phyloP scores from a whole-genome alignment of 2,888 invertebrate species.

The Leucophenga maculata region DNA sequence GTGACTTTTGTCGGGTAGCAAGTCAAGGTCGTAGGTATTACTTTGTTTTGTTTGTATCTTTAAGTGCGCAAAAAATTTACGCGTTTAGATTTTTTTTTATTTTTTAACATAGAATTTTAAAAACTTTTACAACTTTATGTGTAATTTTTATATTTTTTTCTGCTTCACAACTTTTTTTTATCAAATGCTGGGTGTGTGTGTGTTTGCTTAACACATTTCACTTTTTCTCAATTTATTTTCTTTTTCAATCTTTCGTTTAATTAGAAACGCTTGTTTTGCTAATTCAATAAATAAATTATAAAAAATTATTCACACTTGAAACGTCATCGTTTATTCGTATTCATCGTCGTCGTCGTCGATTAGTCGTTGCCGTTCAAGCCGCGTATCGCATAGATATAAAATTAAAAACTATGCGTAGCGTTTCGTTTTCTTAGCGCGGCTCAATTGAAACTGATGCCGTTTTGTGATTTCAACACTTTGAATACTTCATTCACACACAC shows the following conservation, averaged over 20 bases:
- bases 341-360: conserved; percentile 34
- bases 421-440: conserved; percentile 65
- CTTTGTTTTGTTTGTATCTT: not conserved
- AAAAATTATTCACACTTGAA: conserved; percentile 29
- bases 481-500: conserved; percentile 18
- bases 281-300: conserved; percentile 18
- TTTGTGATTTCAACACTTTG: conserved; percentile 46
- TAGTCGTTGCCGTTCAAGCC: conserved; percentile 41
- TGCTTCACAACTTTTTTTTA: not conserved
- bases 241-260: conserved; percentile 12
- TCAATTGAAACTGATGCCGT: conserved; percentile 66
- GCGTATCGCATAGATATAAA: conserved; percentile 64
- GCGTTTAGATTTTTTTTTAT: not conserved
- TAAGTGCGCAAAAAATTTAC: conserved; percentile 9
- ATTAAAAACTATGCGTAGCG: not conserved
- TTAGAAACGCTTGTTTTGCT: conserved; percentile 15
- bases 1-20: conserved; percentile 25
- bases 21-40: conserved; percentile 36
- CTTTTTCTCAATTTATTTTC: conserved; percentile 22
- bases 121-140: conserved; percentile 11
- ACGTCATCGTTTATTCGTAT: conserved; percentile 18
- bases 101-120: not conserved
- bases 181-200: too few relatives aligned
- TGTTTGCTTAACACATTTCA: conserved; percentile 13
- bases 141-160: not conserved